phyloP scores from a whole-genome alignment of 2,113 vertebrate species.

The Pedionomus torquatus region DNA sequence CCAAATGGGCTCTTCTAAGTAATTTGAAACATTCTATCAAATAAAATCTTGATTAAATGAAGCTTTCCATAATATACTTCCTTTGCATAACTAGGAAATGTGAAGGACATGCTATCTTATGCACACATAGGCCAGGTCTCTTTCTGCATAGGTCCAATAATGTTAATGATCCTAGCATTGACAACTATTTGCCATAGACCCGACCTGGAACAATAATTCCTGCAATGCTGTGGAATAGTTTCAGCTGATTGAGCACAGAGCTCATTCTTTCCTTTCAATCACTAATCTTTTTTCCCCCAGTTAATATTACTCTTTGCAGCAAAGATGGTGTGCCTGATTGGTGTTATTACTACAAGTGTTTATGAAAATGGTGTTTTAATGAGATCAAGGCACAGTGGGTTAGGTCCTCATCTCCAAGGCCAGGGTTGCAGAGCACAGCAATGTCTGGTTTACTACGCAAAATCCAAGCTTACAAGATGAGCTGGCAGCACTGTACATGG shows the following conservation, averaged over 20 bases:
- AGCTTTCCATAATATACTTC: not conserved
- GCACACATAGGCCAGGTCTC: not conserved
- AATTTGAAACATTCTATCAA: not conserved
- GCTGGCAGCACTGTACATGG: not conserved
- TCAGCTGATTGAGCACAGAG: not conserved
- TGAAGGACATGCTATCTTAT: not conserved
- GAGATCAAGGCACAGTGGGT: not conserved
- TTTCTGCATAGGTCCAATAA: not conserved
- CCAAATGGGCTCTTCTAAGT: not conserved
- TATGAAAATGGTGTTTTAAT: constrained; percentile 14
- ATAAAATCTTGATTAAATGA: not conserved
- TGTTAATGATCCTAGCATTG: not conserved
- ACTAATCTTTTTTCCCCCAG: not conserved
- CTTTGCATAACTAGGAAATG: not conserved
- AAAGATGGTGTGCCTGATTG: constrained; percentile 3
- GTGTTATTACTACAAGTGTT: constrained; percentile 37
- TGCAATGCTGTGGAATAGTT: not conserved
- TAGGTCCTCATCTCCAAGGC: not conserved
- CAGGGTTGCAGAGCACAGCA: not conserved
- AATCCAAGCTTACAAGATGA: not conserved
- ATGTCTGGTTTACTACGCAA: not conserved
- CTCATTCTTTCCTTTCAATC: not conserved
- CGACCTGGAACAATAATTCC: not conserved
- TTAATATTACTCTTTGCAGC: constrained; percentile 5
- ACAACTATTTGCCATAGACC: not conserved